phyloP scores from a whole-genome alignment of 64 coral and sea anemone species.

The Dendrophyllia cribrosa region DNA sequence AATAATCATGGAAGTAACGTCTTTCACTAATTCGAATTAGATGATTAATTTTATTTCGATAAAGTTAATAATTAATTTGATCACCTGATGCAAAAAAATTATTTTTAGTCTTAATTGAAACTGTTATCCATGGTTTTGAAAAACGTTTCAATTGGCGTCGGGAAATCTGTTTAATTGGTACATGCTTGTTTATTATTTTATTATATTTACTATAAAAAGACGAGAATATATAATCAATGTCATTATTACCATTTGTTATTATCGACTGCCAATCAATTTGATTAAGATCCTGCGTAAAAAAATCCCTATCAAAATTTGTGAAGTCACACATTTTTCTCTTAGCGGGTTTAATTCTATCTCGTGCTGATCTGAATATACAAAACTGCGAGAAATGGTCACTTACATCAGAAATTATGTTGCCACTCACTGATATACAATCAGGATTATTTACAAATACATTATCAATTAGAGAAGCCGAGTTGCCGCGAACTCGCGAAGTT shows the following conservation, averaged over 20 bases:
- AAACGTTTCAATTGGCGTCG: slow-evolving; percentile 8
- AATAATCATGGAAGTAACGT: slow-evolving; percentile 16
- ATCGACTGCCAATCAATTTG: slow-evolving; percentile 25
- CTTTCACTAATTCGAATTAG: slow-evolving; percentile 39
- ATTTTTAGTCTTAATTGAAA: slow-evolving; percentile 9
- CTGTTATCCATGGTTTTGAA: slow-evolving; percentile 23
- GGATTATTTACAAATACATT: slow-evolving; percentile 53
- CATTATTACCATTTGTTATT: not conserved
- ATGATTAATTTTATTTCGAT: slow-evolving; percentile 38
- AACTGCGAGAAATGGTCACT: slow-evolving; percentile 52
- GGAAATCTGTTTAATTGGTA: slow-evolving; percentile 33
- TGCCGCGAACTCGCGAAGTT: slow-evolving; percentile 32
- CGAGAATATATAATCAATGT: slow-evolving; percentile 17
- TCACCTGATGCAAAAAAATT: slow-evolving; percentile 29
- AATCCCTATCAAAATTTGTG: not conserved
- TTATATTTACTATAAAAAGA: slow-evolving; percentile 58
- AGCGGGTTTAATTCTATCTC: not conserved
- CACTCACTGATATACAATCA: slow-evolving; percentile 1
- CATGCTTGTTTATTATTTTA: slow-evolving; percentile 21
- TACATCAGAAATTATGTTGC: slow-evolving; percentile 35
- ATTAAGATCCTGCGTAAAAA: not conserved
- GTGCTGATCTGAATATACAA: slow-evolving; percentile 9
- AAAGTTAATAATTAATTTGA: not conserved
- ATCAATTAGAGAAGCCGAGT: slow-evolving; percentile 26
- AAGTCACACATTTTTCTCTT: slow-evolving; percentile 31